Base-by-base conservation (phyloP, 2,113 vertebrate genomes). In the Rhinichthys klamathensis region DNA sequence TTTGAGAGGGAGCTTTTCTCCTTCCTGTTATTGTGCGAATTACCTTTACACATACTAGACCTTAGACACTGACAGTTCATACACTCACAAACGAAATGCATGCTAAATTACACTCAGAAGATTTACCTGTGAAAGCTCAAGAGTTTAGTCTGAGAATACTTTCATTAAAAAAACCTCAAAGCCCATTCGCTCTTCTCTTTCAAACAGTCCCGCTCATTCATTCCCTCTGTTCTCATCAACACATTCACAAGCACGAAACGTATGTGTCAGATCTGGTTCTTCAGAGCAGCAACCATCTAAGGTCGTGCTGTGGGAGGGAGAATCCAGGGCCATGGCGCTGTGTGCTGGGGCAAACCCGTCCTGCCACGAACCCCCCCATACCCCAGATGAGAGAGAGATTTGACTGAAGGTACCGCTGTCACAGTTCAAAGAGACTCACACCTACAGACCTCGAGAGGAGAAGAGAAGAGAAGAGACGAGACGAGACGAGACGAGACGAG, bases 241-340 rank as follows among this genome's bases (percentile, higher is more conserved):
- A 49, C 67, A 23, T 58, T n/a, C 30, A 56, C 44, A 74, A 69
- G 49, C 46, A 75, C 32, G 46, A 70, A 86, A 82, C 4, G 44
- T 56, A 25, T 86, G 49, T 81, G 16, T 41, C 25, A 79, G 69
- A 77, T 84, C 44, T 81, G 49, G 18, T 70, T 46, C 38, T 81
- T 61, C 35, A 77, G 81, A 61, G 60, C 25, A n/a, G 23, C 35
- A 70, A 51, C 15, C 74, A 61, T 38, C 35, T 84, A 54, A 76
- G 25, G 35, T 16, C 6, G 44, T 83, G 60, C 41, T 49, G 63
- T 83, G 30, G 73, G 73, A 77, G 38, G 30, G 44, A 84, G 30
- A 80, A 79, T 44, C 51, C 16, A 82, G 58, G 70, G 38, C 72
- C 1, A 1, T 51, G 63, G 38, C 0, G 4, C 61, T 30, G 46